Conservation (phyloP, 2,797 vertebrate genomes). For the Semaprochilodus insignis region DNA sequence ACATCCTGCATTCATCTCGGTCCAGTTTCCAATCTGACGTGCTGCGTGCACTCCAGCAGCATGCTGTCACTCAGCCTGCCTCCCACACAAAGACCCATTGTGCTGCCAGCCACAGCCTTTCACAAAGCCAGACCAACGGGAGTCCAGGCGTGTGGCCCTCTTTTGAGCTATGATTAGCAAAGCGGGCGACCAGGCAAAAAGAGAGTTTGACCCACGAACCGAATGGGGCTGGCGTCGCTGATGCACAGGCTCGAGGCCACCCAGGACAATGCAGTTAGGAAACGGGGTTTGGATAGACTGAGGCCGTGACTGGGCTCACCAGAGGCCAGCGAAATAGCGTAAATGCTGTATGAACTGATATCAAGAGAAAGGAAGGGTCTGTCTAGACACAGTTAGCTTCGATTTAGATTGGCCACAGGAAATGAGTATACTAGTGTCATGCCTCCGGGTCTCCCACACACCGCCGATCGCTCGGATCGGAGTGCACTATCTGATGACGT, state of each 20-base stretch:
- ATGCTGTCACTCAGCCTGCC: slow-evolving; percentile 64
- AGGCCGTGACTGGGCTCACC: background rate
- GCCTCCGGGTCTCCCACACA: no score
- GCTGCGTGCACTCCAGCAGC: slow-evolving; percentile 62
- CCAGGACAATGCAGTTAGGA: background rate
- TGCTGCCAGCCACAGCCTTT: slow-evolving; percentile 54
- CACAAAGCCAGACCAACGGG: slow-evolving; percentile 69
- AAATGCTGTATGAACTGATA: background rate
- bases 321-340: background rate
- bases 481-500: no score
- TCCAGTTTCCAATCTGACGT: slow-evolving; percentile 61
- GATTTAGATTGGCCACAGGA: no score
- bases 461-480: no score
- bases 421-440: no score
- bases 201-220: slow-evolving; percentile 29
- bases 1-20: slow-evolving; percentile 32
- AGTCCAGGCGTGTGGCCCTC: slow-evolving; percentile 65
- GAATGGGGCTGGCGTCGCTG: slow-evolving; percentile 14
- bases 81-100: slow-evolving; percentile 66
- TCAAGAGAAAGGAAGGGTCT: background rate
- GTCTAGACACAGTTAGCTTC: background rate
- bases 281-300: background rate
- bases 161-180: slow-evolving; percentile 77
- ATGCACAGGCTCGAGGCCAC: background rate
- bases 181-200: slow-evolving; percentile 31